Conservation (phyloP, 2,113 vertebrate species). For the Perca schrenkii region DNA sequence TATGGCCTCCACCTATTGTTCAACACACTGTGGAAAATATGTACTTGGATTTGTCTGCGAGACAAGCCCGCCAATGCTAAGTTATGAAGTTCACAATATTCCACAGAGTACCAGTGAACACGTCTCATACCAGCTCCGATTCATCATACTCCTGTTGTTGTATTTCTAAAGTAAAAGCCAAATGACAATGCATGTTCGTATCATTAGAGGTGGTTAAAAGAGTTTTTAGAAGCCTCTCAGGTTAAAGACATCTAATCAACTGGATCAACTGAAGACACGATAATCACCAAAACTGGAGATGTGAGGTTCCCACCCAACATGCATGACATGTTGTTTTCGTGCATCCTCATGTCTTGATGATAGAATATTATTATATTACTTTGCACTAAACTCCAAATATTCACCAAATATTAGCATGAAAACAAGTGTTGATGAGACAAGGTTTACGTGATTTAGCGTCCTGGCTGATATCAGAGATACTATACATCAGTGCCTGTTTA, state of each 20-base stretch:
- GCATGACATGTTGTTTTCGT: background rate
- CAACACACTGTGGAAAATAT: constrained; percentile 5
- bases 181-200: background rate
- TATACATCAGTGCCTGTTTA: constrained; percentile 17
- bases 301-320: background rate
- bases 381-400: constrained; percentile 24
- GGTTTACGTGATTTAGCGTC: constrained; percentile 5
- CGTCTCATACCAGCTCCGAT: background rate
- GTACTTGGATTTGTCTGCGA: background rate
- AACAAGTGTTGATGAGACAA: background rate
- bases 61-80: background rate
- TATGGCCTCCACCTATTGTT: background rate
- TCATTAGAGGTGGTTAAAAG: background rate
- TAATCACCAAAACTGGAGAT: background rate
- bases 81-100: constrained; percentile 12
- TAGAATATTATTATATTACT: constrained; percentile 25
- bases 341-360: constrained; percentile 1
- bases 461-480: constrained; percentile 1
- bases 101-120: constrained; percentile 20
- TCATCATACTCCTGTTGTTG: background rate
- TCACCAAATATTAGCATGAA: constrained; percentile 22
- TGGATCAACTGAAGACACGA: background rate
- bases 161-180: background rate
- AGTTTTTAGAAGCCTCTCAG: background rate
- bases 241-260: constrained; percentile 14